phyloP scores from a whole-genome alignment of 92 coral and sea anemone genomes.

The Plumapathes pennacea region DNA sequence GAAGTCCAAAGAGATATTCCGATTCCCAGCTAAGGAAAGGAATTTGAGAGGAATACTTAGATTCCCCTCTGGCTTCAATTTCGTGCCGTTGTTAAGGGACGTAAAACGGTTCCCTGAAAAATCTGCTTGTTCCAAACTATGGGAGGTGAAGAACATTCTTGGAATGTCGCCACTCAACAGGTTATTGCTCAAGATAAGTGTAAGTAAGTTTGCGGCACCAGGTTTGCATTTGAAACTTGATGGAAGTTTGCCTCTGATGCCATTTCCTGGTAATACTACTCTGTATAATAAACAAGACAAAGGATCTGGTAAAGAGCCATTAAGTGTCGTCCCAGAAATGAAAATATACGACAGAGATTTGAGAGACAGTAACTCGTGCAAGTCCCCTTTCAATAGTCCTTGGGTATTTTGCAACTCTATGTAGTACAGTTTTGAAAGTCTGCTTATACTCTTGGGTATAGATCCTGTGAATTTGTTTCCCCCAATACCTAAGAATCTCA shows the following conservation, averaged over 20 bases:
- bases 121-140: not conserved
- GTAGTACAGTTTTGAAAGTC: slow-evolving; percentile 40
- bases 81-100: slow-evolving; percentile 17
- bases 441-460: slow-evolving; percentile 66
- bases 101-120: slow-evolving; percentile 24
- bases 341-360: slow-evolving; percentile 5
- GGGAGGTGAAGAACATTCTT: not conserved
- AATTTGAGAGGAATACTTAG: not conserved
- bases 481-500: slow-evolving; percentile 75
- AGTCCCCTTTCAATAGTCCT: slow-evolving; percentile 22
- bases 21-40: slow-evolving; percentile 38
- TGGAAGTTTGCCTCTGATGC: slow-evolving; percentile 28
- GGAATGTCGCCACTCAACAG: slow-evolving; percentile 50
- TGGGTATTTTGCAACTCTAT: slow-evolving; percentile 40
- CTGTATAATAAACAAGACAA: slow-evolving; percentile 1
- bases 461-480: slow-evolving; percentile 50
- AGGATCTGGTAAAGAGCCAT: slow-evolving; percentile 29
- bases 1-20: slow-evolving; percentile 22
- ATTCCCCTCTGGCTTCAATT: not conserved
- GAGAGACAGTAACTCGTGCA: slow-evolving; percentile 24
- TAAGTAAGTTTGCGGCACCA: not conserved
- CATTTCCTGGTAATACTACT: slow-evolving; percentile 37
- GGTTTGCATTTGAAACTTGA: slow-evolving; percentile 9
- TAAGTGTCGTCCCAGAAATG: slow-evolving; percentile 39
- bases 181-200: slow-evolving; percentile 34